Evolutionary conservation across 2,888 invertebrate genomes (phyloP).

Genomic region (Tholera decimalis): DNA sequence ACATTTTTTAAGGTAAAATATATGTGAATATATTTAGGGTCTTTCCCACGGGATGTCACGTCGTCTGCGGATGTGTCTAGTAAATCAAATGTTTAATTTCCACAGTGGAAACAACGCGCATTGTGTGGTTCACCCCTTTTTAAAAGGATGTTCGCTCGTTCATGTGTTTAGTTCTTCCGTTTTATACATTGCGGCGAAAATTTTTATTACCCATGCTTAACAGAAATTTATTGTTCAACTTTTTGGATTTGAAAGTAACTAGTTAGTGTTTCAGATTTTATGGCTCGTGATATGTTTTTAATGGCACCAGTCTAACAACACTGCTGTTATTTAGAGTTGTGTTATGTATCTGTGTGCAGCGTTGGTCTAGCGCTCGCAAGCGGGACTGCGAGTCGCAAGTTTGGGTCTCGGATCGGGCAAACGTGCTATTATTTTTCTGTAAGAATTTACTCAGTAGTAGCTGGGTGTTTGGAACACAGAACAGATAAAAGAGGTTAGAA

Average conservation of each 20-base stretch:
- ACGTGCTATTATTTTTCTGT: no score
- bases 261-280: slow-evolving; percentile 30
- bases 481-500: no score
- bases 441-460: no score
- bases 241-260: slow-evolving; percentile 50
- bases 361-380: no score
- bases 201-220: slow-evolving; percentile 57
- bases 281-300: slow-evolving; percentile 34
- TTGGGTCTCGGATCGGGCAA: no score
- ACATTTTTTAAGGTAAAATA: slow-evolving; percentile 77
- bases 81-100: slow-evolving; percentile 88
- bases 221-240: slow-evolving; percentile 49
- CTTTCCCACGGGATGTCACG: slow-evolving; percentile 81
- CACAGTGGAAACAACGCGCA: slow-evolving; percentile 81
- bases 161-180: slow-evolving; percentile 63
- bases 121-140: slow-evolving; percentile 76
- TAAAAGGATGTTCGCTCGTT: slow-evolving; percentile 68
- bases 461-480: no score
- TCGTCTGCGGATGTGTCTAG: slow-evolving; percentile 80
- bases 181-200: slow-evolving; percentile 58
- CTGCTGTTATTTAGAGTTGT: no score
- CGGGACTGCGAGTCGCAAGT: no score
- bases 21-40: slow-evolving; percentile 69
- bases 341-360: no score
- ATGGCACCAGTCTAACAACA: background rate